These are phyloP conservation scores for Drosophila pseudoananassae DNA, from an alignment of 1,140 invertebrate species.

Conservation along the genomic window DNA sequence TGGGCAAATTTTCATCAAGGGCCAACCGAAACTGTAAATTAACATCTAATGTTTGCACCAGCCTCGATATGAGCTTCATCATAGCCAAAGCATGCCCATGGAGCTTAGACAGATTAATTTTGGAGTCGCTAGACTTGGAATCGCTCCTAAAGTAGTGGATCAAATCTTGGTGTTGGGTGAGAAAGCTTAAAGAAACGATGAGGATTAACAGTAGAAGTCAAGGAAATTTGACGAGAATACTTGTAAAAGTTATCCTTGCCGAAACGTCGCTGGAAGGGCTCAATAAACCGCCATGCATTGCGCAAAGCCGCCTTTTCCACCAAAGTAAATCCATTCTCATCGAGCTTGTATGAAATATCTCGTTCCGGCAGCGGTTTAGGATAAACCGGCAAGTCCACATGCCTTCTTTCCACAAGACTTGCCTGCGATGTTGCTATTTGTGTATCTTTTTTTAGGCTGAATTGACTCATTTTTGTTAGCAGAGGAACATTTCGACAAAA, in stretches of 20 bases:
- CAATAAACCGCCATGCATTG: conserved; percentile 46
- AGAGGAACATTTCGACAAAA: neutral
- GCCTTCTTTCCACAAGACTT: neutral
- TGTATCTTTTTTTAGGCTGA: neutral
- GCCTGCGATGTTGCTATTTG: neutral
- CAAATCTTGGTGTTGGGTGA: conserved; percentile 25
- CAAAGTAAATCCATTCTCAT: conserved; percentile 38
- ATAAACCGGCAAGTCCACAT: conserved; percentile 22
- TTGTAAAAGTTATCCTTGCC: conserved; percentile 45
- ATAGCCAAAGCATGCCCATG: conserved; percentile 33
- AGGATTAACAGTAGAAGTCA: neutral
- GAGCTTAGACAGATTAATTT: conserved; percentile 23
- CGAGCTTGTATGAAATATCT: conserved; percentile 8
- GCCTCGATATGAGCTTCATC: conserved; percentile 34
- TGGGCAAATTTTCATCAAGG: conserved; percentile 33
- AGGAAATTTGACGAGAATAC: neutral
- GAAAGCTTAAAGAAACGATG: conserved; percentile 5
- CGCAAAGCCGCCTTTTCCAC: conserved; percentile 37
- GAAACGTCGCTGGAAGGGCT: conserved; percentile 47
- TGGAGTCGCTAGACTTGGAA: neutral
- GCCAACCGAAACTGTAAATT: conserved; percentile 37
- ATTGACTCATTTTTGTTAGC: conserved; percentile 11
- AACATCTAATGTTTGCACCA: conserved; percentile 21
- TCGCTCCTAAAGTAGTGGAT: conserved; percentile 24
- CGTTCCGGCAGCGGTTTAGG: conserved; percentile 33